A percentile compares a stretch with the other conserved stretches of the same genome.
These are phyloP conservation scores for Caenorhabditis afra DNA, from an alignment of 2,888 invertebrate genomes.

Conservation along the genomic window DNA sequence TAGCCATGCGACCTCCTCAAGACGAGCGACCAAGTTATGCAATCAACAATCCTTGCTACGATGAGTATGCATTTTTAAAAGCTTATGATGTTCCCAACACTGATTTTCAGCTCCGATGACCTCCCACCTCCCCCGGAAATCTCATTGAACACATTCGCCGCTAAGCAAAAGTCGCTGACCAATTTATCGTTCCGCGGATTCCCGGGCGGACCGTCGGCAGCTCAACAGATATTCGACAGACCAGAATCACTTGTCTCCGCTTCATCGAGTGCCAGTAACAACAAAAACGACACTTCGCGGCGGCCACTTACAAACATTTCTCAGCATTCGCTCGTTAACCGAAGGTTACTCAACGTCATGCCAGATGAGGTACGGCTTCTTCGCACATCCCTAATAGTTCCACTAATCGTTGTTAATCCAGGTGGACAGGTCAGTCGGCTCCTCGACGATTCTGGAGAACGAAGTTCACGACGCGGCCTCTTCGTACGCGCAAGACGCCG, in stretches of 20 bases:
- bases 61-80: constrained; percentile 34
- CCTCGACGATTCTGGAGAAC: constrained; percentile 70
- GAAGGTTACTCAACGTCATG: constrained; percentile 59
- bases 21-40: constrained; percentile 22
- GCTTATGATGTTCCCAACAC: no score
- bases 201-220: constrained; percentile 47
- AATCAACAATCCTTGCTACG: constrained; percentile 30
- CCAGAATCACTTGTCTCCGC: constrained; percentile 60
- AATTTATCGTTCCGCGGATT: constrained; percentile 64
- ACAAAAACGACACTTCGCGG: constrained; percentile 4
- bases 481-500: constrained; percentile 67
- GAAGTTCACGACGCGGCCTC: constrained; percentile 56
- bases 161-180: constrained; percentile 62
- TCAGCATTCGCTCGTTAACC: constrained; percentile 52
- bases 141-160: constrained; percentile 63
- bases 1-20: constrained; percentile 28
- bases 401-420: no score
- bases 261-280: constrained; percentile 27
- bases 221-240: constrained; percentile 65
- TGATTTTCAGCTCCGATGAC: constrained; percentile 49
- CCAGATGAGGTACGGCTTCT: constrained; percentile 62
- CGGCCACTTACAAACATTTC: constrained; percentile 43
- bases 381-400: no score
- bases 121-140: constrained; percentile 63
- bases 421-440: constrained; percentile 71